These are phyloP conservation scores for Sinonovacula constricta DNA, from an alignment of 1,140 invertebrate species.

Conservation along the genomic window DNA sequence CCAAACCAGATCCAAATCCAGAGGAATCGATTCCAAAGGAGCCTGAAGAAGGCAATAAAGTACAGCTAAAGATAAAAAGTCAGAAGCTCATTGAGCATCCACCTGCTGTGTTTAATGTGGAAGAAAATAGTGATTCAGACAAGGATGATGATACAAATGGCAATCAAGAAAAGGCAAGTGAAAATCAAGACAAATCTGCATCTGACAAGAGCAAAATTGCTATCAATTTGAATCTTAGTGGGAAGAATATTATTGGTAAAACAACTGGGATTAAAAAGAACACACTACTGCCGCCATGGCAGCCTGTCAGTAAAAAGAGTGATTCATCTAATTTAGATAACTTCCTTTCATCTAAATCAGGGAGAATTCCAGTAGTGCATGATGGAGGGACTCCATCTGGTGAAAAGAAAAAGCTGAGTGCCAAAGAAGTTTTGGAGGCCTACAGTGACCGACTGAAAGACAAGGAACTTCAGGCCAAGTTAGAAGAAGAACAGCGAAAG, in stretches of 20 bases:
- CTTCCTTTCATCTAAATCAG: conserved; percentile 56
- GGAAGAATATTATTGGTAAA: conserved; percentile 22
- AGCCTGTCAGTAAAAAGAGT: conserved; percentile 58
- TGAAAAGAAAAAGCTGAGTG: conserved; percentile 53
- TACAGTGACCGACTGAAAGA: conserved; percentile 51
- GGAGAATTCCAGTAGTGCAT: conserved; percentile 49
- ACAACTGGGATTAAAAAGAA: conserved; percentile 45
- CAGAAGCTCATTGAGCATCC: too few species aligned
- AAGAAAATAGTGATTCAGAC: not conserved
- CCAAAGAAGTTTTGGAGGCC: conserved; percentile 53
- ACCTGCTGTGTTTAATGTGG: too few species aligned
- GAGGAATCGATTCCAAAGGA: too few species aligned
- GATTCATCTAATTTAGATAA: conserved; percentile 56
- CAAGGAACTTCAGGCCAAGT: not conserved
- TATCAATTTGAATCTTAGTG: conserved; percentile 27
- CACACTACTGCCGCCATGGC: conserved; percentile 63
- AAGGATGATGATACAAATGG: conserved; percentile 9
- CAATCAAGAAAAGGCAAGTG: not conserved
- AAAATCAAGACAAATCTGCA: not conserved
- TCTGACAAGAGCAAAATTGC: conserved; percentile 33
- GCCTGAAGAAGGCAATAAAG: too few species aligned
- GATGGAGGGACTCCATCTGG: conserved; percentile 9
- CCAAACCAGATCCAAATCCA: too few species aligned
- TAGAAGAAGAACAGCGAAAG: not conserved
- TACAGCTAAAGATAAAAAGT: too few species aligned